A percentile compares a stretch with the other conserved stretches of the same genome.
Conservation (phyloP, 92 coral and sea anemone genomes). For the Chrysogorgia sp. region DNA sequence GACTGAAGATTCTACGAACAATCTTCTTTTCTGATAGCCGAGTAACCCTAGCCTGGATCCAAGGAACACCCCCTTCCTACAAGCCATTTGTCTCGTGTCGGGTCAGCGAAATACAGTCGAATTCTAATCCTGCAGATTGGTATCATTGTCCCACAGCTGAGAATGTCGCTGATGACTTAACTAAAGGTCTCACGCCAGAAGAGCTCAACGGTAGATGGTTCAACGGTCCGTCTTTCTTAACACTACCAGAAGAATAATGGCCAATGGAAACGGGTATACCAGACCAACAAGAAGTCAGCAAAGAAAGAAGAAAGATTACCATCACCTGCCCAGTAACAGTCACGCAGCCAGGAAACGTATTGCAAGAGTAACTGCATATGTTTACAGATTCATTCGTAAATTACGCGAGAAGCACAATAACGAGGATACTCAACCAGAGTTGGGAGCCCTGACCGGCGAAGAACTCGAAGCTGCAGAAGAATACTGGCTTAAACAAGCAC, state of each 20-base stretch:
- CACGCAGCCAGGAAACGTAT: slow-evolving; percentile 43
- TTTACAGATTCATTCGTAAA: slow-evolving; percentile 18
- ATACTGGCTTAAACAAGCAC: slow-evolving; percentile 49
- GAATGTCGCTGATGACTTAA: slow-evolving; percentile 65
- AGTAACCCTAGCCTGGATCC: slow-evolving; percentile 48
- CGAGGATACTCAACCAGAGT: neutral
- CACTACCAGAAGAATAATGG: slow-evolving; percentile 57
- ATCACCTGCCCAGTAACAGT: slow-evolving; percentile 42
- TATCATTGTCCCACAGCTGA: slow-evolving; percentile 47
- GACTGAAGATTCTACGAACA: slow-evolving; percentile 13
- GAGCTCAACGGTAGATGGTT: slow-evolving; percentile 69
- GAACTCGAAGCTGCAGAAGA: slow-evolving; percentile 42
- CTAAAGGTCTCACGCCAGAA: slow-evolving; percentile 57
- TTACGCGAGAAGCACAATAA: slow-evolving; percentile 8
- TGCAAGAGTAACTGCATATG: slow-evolving; percentile 18
- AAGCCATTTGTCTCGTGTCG: slow-evolving; percentile 64
- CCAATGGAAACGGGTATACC: slow-evolving; percentile 54
- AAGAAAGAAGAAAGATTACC: slow-evolving; percentile 64
- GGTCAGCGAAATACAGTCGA: slow-evolving; percentile 50
- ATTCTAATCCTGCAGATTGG: slow-evolving; percentile 53
- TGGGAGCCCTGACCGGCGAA: slow-evolving; percentile 31
- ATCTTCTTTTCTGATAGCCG: slow-evolving; percentile 50
- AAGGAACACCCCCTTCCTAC: slow-evolving; percentile 38
- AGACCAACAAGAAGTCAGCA: slow-evolving; percentile 28
- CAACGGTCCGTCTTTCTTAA: slow-evolving; percentile 60